phyloP scores from a whole-genome alignment of 2,113 vertebrate species.

The Coracopsis vasa region DNA sequence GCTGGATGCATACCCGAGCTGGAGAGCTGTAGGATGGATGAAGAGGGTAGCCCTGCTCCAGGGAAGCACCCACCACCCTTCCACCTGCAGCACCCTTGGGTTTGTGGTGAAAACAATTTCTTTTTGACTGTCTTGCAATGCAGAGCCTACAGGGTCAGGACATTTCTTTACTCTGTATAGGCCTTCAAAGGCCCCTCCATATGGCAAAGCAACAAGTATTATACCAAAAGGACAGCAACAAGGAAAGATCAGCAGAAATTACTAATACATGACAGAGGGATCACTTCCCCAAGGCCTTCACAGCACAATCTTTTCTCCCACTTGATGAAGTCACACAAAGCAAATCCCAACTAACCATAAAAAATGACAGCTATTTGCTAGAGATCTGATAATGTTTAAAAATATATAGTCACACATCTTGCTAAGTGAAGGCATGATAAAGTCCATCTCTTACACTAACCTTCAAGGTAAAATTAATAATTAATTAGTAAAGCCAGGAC shows the following conservation, averaged over 20 bases:
- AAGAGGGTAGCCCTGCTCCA: neutral
- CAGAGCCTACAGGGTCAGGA: neutral
- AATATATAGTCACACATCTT: conserved; percentile 63
- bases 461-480: conserved; percentile 94
- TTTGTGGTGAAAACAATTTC: neutral
- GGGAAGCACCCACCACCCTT: neutral
- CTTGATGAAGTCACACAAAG: conserved; percentile 45
- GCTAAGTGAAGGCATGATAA: conserved; percentile 72
- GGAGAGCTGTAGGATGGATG: neutral
- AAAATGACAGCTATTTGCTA: conserved; percentile 51
- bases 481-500: conserved; percentile 85
- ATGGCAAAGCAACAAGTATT: neutral
- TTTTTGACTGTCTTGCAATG: neutral
- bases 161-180: neutral
- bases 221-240: neutral
- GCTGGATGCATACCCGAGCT: neutral
- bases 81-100: neutral
- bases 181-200: neutral
- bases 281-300: neutral
- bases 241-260: neutral
- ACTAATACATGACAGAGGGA: neutral
- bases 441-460: conserved; percentile 81
- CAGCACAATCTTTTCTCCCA: neutral
- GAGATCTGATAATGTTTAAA: conserved; percentile 54
- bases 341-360: conserved; percentile 41